Evolutionary conservation across 2,888 invertebrate species (phyloP), one percentile per base, ranked within the genome.

Genomic region (Pristionchus arcanus): DNA sequence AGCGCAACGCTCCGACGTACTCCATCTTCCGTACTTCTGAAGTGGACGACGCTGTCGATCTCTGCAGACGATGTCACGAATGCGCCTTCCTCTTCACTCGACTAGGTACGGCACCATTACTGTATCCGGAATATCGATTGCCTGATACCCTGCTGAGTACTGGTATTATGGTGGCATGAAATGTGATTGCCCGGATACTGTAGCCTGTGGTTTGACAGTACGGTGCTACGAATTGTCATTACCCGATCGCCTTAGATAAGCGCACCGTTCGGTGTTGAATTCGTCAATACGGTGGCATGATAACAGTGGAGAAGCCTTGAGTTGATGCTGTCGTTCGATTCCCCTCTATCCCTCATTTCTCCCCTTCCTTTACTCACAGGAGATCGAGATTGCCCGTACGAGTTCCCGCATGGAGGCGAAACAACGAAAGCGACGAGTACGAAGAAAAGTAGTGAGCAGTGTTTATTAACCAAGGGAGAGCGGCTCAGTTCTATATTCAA

Each of bases 1-100:
- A 89, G 21, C 37, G 66, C 16, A 83, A 81, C 53, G 89, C 91
- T 37, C 90, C 91, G 19, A 84, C 90, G 15, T 91, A 91, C 71
- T 92, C 93, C n/a, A 90, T 94, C n/a, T 94, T 93, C 85, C 92
- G 94, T 13, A 92, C 94, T 4, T 88, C 90, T n/a, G 93, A 94
- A 55, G 77, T 93, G 21, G 91, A 91, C 25, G 94, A 94, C 59
- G 94, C 94, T 13, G 89, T 94, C n/a, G 94, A 94, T 91, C 91
- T 94, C 28, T 94, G 92, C 87, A 90, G 93, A 0, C 90, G 93
- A 11, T 94, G 93, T 89, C 91, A 92, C 71, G 94, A 94, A 66
- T 94, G 94, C 74, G 90, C 91, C n/a, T 90, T 91, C 31, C 90
- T 94, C 49, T 91, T 94, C 77, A 91, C 91, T 37, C 89, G 92